Base-by-base conservation (phyloP, 2,888 invertebrate species). In the Apeira syringaria region DNA sequence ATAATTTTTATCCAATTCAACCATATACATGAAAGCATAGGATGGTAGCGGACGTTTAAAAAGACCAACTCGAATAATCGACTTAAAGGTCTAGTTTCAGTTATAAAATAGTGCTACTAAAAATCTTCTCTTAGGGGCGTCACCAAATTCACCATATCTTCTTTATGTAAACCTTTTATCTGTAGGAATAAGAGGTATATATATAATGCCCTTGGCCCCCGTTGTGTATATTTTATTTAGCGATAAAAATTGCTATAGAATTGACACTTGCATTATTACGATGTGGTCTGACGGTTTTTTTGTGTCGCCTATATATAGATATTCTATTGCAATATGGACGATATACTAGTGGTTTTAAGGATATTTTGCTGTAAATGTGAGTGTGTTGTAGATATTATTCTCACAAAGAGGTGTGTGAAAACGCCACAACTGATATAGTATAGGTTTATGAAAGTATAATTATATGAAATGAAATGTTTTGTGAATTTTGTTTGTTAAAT, bases 401-500 rank as follows among this genome's bases (percentile, higher is more conserved):
- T 31, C 25, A 27, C 13, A 18, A 25, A 29, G 7, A n/a, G 10
- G 18, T 20, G 8, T 39, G 31, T 39, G 31, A 26, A 30, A 37
- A 37, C 25, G 33, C 41, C 39, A 35, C 45, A 27, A 34, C 28
- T 17, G 22, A 13, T 15, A 20, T 15, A 25, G 31, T 20, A 30
- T 40, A 38, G 24, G 7, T 24, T 24, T 37, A 46, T 37, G 30
- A 18, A 18, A 11, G 11, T 31, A 12, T 26, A 26, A 7, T 7
- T 30, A 11, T 26, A 37, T 26, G 37, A 41, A 41, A 34, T 20
- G 41, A 37, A 15, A 24, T 34, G 12, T 34, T 42, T 52, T 52
- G 51, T 35, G 38, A 15, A 39, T 47, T 55, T 50, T 15, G 50
- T 50, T 50, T 50, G 45, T 44, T 49, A 43, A 30, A 29, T 49